Base-by-base conservation (phyloP, 2,888 invertebrate genomes). In the Fragum whitleyi region DNA sequence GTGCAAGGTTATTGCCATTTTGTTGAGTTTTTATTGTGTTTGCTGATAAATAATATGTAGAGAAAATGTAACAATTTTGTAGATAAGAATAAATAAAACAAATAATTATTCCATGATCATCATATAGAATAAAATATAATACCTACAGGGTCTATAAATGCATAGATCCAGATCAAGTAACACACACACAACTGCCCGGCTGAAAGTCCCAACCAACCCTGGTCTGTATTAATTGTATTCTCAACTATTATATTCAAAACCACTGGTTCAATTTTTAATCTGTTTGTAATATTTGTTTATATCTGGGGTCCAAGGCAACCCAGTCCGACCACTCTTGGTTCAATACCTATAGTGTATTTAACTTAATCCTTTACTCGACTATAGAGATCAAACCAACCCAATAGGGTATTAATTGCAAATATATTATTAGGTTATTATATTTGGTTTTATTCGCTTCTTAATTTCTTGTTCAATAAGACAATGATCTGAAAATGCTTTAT, bases 201-300 rank as follows among this genome's bases (percentile, higher is more conserved):
- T 28, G 3, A 57, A n/a, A 57, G 21, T 57, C 23, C 23, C 47
- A 5, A 47, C 47, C 47, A 47, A 47, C 47, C 3, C 47, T 47
- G 47, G 47, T 47, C 47, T 36, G 32, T 36, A 36, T 36, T 47
- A 14, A n/a, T n/a, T n/a, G n/a, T n/a, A n/a, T n/a, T n/a, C n/a
- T n/a, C n/a, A 9, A 14, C 47, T 42, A n/a, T 65, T 32, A 23
- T 65, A 62, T 65, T 23, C 11, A 65, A 65, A 65, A 65, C 26
- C 65, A 65, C 21, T 65, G 39, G 65, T 26, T 65, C 42, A 65
- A 65, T 65, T 65, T 65, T 78, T 83, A 83, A 83, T 83, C 83
- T 83, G 83, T 83, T 83, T 82, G 82, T 55, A 61, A 61, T 74
- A 73, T 80, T 81, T 85, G 85, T 85, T 85, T 85, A 72, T 81